phyloP scores from a whole-genome alignment of 92 coral and sea anemone species.

The Palythoa heliodiscus region DNA sequence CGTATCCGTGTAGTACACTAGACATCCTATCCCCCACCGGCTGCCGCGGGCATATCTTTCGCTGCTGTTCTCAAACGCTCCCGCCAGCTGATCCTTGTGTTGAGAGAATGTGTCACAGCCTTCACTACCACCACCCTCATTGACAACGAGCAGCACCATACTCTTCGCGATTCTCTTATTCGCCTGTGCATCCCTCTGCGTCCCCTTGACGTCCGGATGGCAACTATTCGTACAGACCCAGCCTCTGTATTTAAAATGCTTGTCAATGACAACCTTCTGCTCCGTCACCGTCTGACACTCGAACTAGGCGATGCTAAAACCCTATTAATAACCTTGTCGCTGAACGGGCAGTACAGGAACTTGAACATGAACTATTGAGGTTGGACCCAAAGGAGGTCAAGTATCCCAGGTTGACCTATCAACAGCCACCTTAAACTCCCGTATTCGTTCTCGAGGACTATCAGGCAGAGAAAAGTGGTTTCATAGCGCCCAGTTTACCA shows the following conservation, averaged over 20 bases:
- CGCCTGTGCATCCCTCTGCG: slow-evolving; percentile 16
- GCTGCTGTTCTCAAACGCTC: slow-evolving; percentile 24
- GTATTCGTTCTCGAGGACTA: background rate
- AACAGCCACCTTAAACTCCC: slow-evolving; percentile 29
- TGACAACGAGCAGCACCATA: slow-evolving; percentile 37
- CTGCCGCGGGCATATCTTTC: background rate
- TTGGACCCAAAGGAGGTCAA: background rate
- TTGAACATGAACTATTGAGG: slow-evolving; percentile 7
- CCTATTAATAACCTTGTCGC: slow-evolving; percentile 71
- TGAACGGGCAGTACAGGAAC: slow-evolving; percentile 42
- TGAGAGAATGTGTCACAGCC: too few relatives aligned
- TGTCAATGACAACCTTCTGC: slow-evolving; percentile 39
- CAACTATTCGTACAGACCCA: background rate
- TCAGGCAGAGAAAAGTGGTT: too few relatives aligned
- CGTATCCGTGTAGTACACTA: slow-evolving; percentile 2
- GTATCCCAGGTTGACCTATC: slow-evolving; percentile 30
- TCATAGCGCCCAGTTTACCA: too few relatives aligned
- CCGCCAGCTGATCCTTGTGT: slow-evolving; percentile 20
- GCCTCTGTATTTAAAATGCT: slow-evolving; percentile 26
- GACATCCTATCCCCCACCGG: slow-evolving; percentile 25
- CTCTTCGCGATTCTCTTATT: slow-evolving; percentile 41
- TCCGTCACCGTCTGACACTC: background rate
- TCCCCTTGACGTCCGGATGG: slow-evolving; percentile 4
- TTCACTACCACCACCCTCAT: too few relatives aligned
- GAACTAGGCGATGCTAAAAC: slow-evolving; percentile 37